A percentile compares a stretch with the other conserved stretches of the same genome.
phyloP scores from a whole-genome alignment of 2,113 vertebrate genomes.

The Dasyprocta punctata region DNA sequence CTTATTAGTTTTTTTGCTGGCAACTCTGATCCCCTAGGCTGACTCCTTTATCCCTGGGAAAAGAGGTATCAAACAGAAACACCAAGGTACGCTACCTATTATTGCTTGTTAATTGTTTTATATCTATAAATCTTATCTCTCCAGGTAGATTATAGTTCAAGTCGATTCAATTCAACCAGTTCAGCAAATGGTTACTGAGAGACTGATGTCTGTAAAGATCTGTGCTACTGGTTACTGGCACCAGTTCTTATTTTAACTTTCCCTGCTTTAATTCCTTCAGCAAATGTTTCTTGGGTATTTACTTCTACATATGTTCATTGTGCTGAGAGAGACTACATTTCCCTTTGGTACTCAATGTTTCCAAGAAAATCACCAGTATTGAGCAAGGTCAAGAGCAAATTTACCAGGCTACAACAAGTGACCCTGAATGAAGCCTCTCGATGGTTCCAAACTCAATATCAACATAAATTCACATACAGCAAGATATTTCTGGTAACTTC shows the following conservation, averaged over 20 bases:
- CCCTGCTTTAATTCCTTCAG: conserved; percentile 7
- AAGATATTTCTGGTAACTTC: background rate
- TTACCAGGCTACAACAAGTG: background rate
- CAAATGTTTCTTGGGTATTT: conserved; percentile 33
- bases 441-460: background rate
- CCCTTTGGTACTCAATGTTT: background rate
- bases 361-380: background rate
- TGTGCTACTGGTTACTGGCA: background rate
- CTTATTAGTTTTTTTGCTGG: conserved; percentile 24
- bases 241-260: conserved; percentile 24
- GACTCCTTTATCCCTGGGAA: background rate
- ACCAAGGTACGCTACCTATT: background rate
- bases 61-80: background rate
- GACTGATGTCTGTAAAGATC: background rate
- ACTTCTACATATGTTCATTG: background rate
- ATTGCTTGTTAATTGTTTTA: conserved; percentile 54
- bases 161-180: conserved; percentile 29
- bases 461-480: background rate
- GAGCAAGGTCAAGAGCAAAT: background rate
- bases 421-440: background rate
- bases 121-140: conserved; percentile 55
- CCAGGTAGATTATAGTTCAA: conserved; percentile 6
- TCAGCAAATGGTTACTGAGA: background rate
- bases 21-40: background rate
- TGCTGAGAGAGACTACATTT: background rate